phyloP scores from a whole-genome alignment of 92 coral and sea anemone genomes.

The Porites cylindrica region DNA sequence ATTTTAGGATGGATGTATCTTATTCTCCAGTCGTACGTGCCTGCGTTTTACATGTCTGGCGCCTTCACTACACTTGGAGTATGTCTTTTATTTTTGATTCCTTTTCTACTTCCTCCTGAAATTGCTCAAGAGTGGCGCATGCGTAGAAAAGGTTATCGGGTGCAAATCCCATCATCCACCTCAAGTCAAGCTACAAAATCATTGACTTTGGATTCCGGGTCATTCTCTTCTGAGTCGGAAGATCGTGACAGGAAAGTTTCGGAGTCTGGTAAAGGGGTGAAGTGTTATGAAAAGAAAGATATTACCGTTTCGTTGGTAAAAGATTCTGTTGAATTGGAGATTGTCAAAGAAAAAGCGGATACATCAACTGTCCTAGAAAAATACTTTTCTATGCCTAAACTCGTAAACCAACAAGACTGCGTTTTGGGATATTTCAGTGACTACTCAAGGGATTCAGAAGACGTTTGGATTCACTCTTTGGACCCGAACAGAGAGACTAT shows the following conservation, averaged over 20 bases:
- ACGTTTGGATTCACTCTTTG: conserved; percentile 42
- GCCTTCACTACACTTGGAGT: conserved; percentile 79
- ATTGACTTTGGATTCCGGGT: conserved; percentile 60
- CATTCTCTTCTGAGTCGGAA: conserved; percentile 33
- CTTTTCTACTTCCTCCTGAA: conserved; percentile 77
- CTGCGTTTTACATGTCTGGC: conserved; percentile 90
- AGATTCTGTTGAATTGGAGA: background rate
- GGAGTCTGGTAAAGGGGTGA: conserved; percentile 36
- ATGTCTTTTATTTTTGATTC: conserved; percentile 78
- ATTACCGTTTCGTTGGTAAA: conserved; percentile 9
- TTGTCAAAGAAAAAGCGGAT: conserved; percentile 6
- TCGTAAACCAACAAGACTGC: conserved; percentile 66
- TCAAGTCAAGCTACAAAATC: conserved; percentile 55
- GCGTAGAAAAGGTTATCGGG: conserved; percentile 53
- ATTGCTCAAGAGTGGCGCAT: conserved; percentile 69
- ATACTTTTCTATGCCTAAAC: conserved; percentile 80
- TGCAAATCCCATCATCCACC: conserved; percentile 50
- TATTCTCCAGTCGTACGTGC: conserved; percentile 66
- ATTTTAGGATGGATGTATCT: conserved; percentile 82
- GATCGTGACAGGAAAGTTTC: background rate
- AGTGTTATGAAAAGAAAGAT: conserved; percentile 24
- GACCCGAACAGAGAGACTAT: conserved; percentile 71
- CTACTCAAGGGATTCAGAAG: conserved; percentile 50
- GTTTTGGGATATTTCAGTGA: conserved; percentile 49
- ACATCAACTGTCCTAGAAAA: conserved; percentile 57